A percentile compares a stretch with the other conserved stretches of the same genome.
phyloP scores from a whole-genome alignment of 2,113 vertebrate genomes.

The Eurystomus gularis region DNA sequence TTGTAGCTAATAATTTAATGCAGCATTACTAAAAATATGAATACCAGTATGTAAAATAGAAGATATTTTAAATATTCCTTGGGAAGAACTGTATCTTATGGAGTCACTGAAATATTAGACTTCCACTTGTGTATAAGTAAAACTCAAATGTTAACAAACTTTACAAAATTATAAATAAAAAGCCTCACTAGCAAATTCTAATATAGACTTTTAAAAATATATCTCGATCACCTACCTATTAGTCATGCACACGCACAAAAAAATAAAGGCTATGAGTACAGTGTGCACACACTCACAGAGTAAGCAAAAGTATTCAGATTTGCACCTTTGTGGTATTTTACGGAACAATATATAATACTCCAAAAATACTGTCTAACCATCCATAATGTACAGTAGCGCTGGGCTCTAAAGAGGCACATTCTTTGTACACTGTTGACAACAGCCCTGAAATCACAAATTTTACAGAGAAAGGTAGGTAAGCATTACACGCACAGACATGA shows the following conservation, averaged over 20 bases:
- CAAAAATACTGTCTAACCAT: conserved; percentile 71
- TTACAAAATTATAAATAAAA: conserved; percentile 70
- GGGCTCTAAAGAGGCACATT: conserved; percentile 85
- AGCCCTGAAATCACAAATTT: conserved; percentile 84
- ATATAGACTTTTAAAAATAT: conserved; percentile 68
- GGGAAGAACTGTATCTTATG: conserved; percentile 62
- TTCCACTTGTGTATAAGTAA: conserved; percentile 55
- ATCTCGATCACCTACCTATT: conserved; percentile 73
- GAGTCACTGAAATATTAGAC: conserved; percentile 67
- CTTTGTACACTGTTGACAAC: conserved; percentile 84
- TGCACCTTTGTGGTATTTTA: conserved; percentile 67
- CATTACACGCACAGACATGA: conserved; percentile 88
- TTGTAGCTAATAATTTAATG: conserved; percentile 73
- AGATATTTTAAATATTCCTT: conserved; percentile 69
- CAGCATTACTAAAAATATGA: conserved; percentile 69
- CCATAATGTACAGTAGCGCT: conserved; percentile 81
- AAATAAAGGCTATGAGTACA: conserved; percentile 74
- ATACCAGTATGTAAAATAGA: conserved; percentile 71
- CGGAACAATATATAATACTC: conserved; percentile 73
- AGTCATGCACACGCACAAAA: conserved; percentile 81
- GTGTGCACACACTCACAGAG: conserved; percentile 72
- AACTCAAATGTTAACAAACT: conserved; percentile 67
- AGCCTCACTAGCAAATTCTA: conserved; percentile 58
- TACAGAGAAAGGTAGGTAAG: conserved; percentile 85
- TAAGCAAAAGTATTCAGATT: conserved; percentile 54